Conservation (phyloP, 2,113 vertebrate species). For the Asarcornis scutulata region DNA sequence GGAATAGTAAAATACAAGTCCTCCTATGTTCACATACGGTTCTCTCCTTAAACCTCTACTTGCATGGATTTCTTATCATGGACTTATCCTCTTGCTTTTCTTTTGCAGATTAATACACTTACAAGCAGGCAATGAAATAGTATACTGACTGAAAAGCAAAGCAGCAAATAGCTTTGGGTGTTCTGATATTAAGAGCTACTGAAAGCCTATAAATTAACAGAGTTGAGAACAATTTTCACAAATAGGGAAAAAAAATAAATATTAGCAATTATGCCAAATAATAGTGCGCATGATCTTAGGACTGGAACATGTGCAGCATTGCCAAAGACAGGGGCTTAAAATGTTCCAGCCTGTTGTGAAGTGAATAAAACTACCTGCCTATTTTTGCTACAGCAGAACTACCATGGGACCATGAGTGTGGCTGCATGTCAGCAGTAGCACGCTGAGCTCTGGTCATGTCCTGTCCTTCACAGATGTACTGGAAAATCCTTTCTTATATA, state of each 20-base stretch:
- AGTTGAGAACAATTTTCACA: neutral
- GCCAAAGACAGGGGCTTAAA: neutral
- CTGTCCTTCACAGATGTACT: neutral
- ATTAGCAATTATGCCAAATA: neutral
- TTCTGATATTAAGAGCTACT: neutral
- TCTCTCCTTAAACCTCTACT: neutral
- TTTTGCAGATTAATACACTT: neutral
- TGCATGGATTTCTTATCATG: neutral
- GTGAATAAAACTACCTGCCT: neutral
- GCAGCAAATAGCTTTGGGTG: neutral
- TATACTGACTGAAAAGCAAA: neutral
- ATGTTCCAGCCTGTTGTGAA: neutral
- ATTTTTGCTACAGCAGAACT: neutral
- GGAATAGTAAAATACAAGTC: neutral
- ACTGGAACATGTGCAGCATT: neutral
- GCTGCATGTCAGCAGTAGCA: neutral
- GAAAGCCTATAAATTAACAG: neutral
- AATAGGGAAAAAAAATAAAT: neutral
- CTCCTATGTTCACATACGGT: fast-evolving
- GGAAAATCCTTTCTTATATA: neutral
- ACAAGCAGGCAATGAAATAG: neutral
- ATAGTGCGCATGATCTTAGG: neutral
- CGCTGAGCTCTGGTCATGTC: neutral
- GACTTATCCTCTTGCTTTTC: neutral
- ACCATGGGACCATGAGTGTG: fast-evolving